Evolutionary conservation across 2,888 invertebrate species (phyloP).

Genomic region (Polydesmus complanatus): DNA sequence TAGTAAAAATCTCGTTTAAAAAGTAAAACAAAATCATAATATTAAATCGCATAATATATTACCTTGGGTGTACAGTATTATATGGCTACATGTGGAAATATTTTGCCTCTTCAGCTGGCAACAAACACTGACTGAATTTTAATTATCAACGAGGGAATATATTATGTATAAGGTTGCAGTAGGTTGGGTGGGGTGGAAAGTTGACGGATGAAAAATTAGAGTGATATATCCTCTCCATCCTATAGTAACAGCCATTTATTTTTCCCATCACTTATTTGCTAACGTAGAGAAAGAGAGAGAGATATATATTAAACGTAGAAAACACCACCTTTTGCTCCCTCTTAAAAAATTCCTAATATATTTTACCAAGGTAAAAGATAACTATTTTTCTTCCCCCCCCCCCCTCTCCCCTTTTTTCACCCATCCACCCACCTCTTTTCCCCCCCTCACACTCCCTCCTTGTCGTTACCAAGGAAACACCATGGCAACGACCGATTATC

Average conservation of each 20-base stretch:
- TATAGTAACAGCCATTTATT: not conserved
- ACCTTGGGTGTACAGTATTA: too few species aligned
- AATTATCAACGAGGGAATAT: not conserved
- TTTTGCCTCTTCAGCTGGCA: not conserved
- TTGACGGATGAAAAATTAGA: not conserved
- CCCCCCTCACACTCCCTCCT: not conserved
- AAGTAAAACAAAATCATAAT: too few species aligned
- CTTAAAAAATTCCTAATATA: conserved; percentile 1
- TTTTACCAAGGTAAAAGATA: conserved; percentile 2
- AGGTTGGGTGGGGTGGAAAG: not conserved
- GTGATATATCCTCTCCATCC: not conserved
- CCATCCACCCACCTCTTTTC: not conserved
- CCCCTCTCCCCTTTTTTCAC: not conserved
- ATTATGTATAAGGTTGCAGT: not conserved
- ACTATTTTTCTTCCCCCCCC: not conserved
- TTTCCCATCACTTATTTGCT: not conserved
- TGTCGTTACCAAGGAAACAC: conserved; percentile 1
- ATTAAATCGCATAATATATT: too few species aligned
- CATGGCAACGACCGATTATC: conserved; percentile 12
- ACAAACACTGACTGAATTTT: not conserved
- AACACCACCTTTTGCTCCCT: conserved; percentile 3
- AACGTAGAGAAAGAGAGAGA: too few species aligned
- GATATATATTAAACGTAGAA: not conserved
- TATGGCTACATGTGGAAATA: too few species aligned
- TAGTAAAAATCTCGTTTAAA: too few species aligned